These are phyloP conservation scores for Drosophila longiperda DNA, from an alignment of 2,888 invertebrate species.

Conservation along the genomic window DNA sequence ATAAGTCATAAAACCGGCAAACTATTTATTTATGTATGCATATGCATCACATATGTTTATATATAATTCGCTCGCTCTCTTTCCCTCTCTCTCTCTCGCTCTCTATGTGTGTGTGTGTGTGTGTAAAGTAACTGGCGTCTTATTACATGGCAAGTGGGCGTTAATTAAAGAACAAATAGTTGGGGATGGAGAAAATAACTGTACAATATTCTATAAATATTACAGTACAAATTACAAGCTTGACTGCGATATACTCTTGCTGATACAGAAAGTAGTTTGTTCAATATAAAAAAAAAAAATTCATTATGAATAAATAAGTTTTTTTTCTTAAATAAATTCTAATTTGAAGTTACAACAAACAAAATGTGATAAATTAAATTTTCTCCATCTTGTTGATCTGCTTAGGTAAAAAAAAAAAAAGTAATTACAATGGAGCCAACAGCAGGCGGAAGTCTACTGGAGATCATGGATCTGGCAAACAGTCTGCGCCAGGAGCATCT, in stretches of 20 bases:
- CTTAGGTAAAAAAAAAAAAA: constrained; percentile 23
- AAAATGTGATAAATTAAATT: neutral
- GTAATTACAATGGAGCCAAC: constrained; percentile 81
- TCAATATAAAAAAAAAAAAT: neutral
- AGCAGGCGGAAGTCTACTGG: constrained; percentile 84
- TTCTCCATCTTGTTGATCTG: neutral
- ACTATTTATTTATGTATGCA: neutral
- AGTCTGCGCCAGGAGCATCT: constrained; percentile 89
- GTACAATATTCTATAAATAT: neutral
- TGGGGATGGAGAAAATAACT: constrained; percentile 10
- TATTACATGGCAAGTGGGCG: constrained; percentile 34
- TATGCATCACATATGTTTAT: neutral
- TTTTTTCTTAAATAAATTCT: neutral
- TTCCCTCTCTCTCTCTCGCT: too few relatives aligned
- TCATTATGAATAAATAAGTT: neutral
- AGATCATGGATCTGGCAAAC: constrained; percentile 85
- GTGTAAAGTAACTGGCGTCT: constrained; percentile 6
- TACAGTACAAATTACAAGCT: neutral
- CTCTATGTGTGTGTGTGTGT: neutral
- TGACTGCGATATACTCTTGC: neutral
- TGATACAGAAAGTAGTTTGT: neutral
- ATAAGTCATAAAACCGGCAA: neutral
- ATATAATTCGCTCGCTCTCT: constrained; percentile 1
- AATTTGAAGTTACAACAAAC: neutral
- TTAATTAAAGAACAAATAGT: constrained; percentile 50